A percentile compares a stretch with the other conserved stretches of the same genome.
These are phyloP conservation scores for Hesperophylax magnus DNA, from an alignment of 1,140 invertebrate genomes.

Conservation along the genomic window DNA sequence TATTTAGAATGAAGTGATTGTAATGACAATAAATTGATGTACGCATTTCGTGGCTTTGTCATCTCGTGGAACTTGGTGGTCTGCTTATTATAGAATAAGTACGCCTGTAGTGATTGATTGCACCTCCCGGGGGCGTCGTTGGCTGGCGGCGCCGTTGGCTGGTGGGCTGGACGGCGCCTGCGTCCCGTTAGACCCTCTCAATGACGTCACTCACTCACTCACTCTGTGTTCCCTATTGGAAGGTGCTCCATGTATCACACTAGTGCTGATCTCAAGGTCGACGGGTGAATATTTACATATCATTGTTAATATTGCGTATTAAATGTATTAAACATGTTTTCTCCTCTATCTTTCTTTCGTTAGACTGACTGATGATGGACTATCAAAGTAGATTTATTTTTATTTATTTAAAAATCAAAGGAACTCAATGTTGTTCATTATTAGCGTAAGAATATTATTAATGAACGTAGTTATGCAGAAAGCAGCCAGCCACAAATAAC, in stretches of 20 bases:
- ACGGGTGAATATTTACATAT: constrained; percentile 45
- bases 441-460: constrained; percentile 32
- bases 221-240: background rate
- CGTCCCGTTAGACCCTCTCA: background rate
- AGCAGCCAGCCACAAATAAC: too few species aligned
- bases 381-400: constrained; percentile 27
- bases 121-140: background rate
- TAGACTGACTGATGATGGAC: constrained; percentile 23
- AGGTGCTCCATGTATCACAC: background rate
- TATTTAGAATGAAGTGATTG: constrained; percentile 39
- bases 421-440: constrained; percentile 49
- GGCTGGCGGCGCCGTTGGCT: constrained; percentile 39
- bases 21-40: constrained; percentile 45
- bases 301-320: constrained; percentile 36
- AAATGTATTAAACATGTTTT: constrained; percentile 24
- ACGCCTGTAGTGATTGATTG: too few species aligned
- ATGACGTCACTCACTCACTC: background rate
- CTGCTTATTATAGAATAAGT: background rate
- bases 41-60: constrained; percentile 36
- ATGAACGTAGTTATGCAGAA: too few species aligned
- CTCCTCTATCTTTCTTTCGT: constrained; percentile 13
- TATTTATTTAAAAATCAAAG: constrained; percentile 39
- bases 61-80: constrained; percentile 10
- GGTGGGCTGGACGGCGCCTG: constrained; percentile 37
- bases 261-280: constrained; percentile 11